Evolutionary conservation across 2,797 vertebrate species (phyloP).

Genomic region (Ptychobarbus kaznakovi): DNA sequence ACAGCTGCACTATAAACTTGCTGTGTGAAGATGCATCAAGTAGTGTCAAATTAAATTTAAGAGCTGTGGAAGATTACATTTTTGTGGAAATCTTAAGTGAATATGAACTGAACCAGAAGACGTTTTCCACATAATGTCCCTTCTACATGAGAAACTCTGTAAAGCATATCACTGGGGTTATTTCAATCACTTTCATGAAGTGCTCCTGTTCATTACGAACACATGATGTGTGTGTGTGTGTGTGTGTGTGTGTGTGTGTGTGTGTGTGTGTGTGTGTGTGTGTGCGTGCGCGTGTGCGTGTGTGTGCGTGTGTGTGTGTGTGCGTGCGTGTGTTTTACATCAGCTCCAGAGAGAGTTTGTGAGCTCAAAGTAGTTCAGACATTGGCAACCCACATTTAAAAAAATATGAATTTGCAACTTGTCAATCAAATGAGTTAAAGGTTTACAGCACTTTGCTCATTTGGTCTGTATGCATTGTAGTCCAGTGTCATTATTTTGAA

Average conservation of each 20-base stretch:
- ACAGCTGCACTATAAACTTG: not conserved
- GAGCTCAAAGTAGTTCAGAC: conserved; percentile 8
- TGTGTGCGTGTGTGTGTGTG: conserved; percentile 52
- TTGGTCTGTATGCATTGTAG: conserved; percentile 8
- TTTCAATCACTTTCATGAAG: conserved; percentile 31
- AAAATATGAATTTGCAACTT: conserved; percentile 47
- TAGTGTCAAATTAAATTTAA: not conserved
- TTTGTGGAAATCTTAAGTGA: not conserved
- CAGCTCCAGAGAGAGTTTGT: conserved; percentile 22
- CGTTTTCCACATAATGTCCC: not conserved
- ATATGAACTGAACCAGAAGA: not conserved
- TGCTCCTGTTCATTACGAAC: conserved; percentile 30
- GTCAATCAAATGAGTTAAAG: conserved; percentile 41
- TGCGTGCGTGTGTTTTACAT: conserved; percentile 52
- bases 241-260: conserved; percentile 54
- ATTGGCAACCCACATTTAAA: conserved; percentile 20
- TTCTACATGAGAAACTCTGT: conserved; percentile 8
- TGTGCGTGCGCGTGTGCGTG: conserved; percentile 53
- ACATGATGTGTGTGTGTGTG: conserved; percentile 46
- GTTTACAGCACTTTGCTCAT: conserved; percentile 13
- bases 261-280: conserved; percentile 50
- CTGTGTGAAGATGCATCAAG: not conserved
- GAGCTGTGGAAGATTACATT: not conserved
- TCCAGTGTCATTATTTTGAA: not conserved
- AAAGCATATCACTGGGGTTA: not conserved